phyloP scores from a whole-genome alignment of 2,113 vertebrate species.

The Struthio camelus region DNA sequence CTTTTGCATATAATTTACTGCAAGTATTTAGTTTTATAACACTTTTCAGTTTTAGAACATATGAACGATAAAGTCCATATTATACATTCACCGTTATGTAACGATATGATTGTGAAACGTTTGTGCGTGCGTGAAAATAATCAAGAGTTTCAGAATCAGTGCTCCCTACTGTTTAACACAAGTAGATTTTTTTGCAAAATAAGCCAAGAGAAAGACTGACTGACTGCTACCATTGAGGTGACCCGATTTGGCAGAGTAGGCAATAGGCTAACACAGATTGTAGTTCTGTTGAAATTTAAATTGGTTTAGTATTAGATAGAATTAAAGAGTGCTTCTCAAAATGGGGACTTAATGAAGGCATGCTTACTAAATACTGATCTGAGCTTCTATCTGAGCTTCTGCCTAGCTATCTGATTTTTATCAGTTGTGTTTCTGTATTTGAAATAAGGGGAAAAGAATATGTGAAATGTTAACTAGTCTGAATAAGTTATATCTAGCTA shows the following conservation, averaged over 20 bases:
- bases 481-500: not conserved
- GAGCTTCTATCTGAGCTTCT: not conserved
- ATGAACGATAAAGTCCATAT: not conserved
- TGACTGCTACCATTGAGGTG: not conserved
- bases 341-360: not conserved
- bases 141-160: not conserved
- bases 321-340: not conserved
- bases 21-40: not conserved
- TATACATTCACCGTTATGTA: not conserved
- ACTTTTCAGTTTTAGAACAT: not conserved
- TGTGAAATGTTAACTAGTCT: not conserved
- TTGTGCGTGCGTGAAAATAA: not conserved
- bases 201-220: not conserved
- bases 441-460: not conserved
- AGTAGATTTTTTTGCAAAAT: not conserved
- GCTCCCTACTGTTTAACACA: not conserved
- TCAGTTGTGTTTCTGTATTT: not conserved
- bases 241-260: not conserved
- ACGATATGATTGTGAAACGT: not conserved
- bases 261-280: not conserved
- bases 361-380: not conserved
- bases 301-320: not conserved
- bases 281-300: conserved; percentile 25
- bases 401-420: conserved; percentile 5
- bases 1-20: not conserved